Evolutionary conservation across 1,140 invertebrate species (phyloP).

Genomic region (Magallana ariakensis): DNA sequence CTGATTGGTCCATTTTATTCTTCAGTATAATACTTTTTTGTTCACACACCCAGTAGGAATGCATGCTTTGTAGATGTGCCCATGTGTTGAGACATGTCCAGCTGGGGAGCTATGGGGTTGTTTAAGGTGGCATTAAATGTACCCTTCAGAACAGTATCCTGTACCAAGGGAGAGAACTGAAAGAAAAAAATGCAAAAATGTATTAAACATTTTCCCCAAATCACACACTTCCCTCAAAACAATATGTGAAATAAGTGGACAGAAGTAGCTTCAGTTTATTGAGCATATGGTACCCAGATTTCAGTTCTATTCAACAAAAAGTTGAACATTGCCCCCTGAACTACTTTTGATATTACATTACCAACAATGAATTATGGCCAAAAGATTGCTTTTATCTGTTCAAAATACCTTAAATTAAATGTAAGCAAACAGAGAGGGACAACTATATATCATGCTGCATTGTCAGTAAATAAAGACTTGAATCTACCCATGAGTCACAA

Average conservation of each 20-base stretch:
- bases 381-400: not conserved
- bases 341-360: not conserved
- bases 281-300: not conserved
- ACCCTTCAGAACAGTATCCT: conserved; percentile 78
- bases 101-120: conserved; percentile 75
- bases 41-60: conserved; percentile 76
- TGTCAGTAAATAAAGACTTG: conserved; percentile 28
- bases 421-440: not conserved
- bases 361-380: not conserved
- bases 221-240: no score
- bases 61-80: conserved; percentile 73
- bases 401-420: conserved; percentile 3
- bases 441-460: conserved; percentile 2
- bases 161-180: conserved; percentile 78
- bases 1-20: not conserved
- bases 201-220: not conserved
- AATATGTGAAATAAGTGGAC: not conserved
- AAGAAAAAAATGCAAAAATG: conserved; percentile 20
- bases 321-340: not conserved
- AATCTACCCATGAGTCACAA: conserved; percentile 14
- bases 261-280: not conserved
- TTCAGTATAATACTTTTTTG: not conserved
- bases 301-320: not conserved
- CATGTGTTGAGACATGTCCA: conserved; percentile 63
- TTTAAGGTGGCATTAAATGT: conserved; percentile 80